phyloP scores from a whole-genome alignment of 2,888 invertebrate species.

The Petrolisthes cinctipes region DNA sequence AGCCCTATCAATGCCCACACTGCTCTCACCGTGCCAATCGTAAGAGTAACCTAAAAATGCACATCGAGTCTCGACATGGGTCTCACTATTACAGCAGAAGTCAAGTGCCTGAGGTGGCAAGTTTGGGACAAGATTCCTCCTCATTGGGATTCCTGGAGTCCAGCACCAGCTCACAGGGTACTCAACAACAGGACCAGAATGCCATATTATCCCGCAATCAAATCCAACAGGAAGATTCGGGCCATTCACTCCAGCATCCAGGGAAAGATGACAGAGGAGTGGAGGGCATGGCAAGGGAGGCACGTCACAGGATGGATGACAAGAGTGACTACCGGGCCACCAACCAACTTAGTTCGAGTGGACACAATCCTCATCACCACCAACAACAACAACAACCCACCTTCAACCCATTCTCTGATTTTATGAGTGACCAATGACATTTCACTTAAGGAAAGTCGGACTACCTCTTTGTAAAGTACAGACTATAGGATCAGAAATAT shows the following conservation, averaged over 20 bases:
- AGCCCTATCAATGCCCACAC: slow-evolving; percentile 57
- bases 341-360: background rate
- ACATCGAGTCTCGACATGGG: slow-evolving; percentile 51
- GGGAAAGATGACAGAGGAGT: background rate
- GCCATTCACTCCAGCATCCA: background rate
- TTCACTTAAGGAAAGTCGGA: no score
- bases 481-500: no score
- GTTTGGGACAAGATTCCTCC: slow-evolving; percentile 18
- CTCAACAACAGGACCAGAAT: slow-evolving; percentile 6
- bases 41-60: slow-evolving; percentile 56
- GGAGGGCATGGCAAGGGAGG: background rate
- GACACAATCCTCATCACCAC: background rate
- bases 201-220: background rate
- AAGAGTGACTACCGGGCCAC: background rate
- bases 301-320: background rate
- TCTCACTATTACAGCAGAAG: slow-evolving; percentile 41
- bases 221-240: slow-evolving; percentile 4
- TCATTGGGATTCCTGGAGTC: slow-evolving; percentile 27
- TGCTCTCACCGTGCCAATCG: slow-evolving; percentile 54
- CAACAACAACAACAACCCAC: slow-evolving; percentile 7
- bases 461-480: no score
- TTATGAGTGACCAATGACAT: slow-evolving; percentile 23
- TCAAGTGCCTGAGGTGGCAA: slow-evolving; percentile 23
- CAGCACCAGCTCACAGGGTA: slow-evolving; percentile 17
- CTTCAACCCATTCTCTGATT: slow-evolving; percentile 41